phyloP scores from a whole-genome alignment of 2,113 vertebrate species.

The Elanoides forficatus region DNA sequence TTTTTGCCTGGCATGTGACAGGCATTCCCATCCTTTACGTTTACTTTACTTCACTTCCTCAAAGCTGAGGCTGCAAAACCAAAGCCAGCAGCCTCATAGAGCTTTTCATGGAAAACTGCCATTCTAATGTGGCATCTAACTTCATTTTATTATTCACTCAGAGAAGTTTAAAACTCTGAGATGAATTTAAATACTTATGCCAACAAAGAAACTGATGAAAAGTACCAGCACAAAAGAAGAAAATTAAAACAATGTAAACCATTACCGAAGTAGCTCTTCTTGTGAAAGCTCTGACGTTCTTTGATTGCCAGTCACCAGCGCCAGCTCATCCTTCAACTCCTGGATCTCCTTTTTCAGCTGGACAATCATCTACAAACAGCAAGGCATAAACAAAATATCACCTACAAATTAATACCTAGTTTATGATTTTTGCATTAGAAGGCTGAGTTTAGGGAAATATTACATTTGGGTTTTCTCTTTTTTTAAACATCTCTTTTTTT shows the following conservation, averaged over 20 bases:
- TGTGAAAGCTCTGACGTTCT: constrained; percentile 78
- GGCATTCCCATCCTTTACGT: background rate
- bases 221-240: background rate
- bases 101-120: constrained; percentile 37
- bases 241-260: background rate
- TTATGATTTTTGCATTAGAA: background rate
- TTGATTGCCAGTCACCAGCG: constrained; percentile 81
- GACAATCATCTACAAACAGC: constrained; percentile 78
- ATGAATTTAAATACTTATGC: constrained; percentile 7
- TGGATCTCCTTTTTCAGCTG: constrained; percentile 86
- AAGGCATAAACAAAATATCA: constrained; percentile 20
- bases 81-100: constrained; percentile 30
- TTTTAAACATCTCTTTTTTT: background rate
- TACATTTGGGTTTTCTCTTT: background rate
- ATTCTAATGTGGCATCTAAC: constrained; percentile 24
- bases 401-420: no score
- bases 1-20: constrained; percentile 48
- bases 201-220: constrained; percentile 34
- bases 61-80: constrained; percentile 42
- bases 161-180: background rate
- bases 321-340: constrained; percentile 86
- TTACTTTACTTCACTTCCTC: constrained; percentile 37
- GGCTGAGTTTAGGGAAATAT: background rate
- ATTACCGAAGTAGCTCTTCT: constrained; percentile 84
- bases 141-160: background rate